Evolutionary conservation across 2,888 invertebrate genomes (phyloP).

Genomic region (Mythimna lalbum): DNA sequence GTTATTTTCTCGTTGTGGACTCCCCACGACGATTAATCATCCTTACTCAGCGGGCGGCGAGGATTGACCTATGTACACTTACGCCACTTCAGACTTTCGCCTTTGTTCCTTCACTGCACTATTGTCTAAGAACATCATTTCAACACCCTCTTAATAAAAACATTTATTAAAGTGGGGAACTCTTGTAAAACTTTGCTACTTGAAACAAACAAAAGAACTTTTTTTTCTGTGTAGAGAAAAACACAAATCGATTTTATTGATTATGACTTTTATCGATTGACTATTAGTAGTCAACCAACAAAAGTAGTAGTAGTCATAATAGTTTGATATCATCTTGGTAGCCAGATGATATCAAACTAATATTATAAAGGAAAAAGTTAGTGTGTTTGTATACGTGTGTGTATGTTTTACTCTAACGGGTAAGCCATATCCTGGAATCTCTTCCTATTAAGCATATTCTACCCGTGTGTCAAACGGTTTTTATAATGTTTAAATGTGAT

Average conservation of each 20-base stretch:
- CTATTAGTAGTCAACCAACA: too few relatives aligned
- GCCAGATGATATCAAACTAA: too few relatives aligned
- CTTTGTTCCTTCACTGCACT: constrained; percentile 65
- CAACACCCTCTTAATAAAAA: constrained; percentile 51
- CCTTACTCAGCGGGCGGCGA: constrained; percentile 78
- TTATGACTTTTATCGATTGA: not conserved
- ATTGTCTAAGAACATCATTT: constrained; percentile 53
- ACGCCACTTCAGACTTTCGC: constrained; percentile 71
- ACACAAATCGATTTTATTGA: not conserved
- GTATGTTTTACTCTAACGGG: too few relatives aligned
- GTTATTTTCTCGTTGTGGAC: constrained; percentile 84
- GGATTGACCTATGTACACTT: constrained; percentile 83
- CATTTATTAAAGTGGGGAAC: constrained; percentile 24
- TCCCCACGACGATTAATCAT: constrained; percentile 86
- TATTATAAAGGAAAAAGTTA: not conserved
- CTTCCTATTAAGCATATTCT: too few relatives aligned
- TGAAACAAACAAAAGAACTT: constrained; percentile 28
- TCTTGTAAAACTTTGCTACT: constrained; percentile 30
- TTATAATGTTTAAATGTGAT: too few relatives aligned
- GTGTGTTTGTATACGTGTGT: too few relatives aligned
- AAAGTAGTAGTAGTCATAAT: too few relatives aligned
- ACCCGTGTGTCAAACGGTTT: too few relatives aligned
- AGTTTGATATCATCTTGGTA: too few relatives aligned
- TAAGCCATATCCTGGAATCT: too few relatives aligned
- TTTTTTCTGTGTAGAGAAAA: not conserved